Conservation (phyloP, 2,113 vertebrate species). For the Elephantulus edwardii region DNA sequence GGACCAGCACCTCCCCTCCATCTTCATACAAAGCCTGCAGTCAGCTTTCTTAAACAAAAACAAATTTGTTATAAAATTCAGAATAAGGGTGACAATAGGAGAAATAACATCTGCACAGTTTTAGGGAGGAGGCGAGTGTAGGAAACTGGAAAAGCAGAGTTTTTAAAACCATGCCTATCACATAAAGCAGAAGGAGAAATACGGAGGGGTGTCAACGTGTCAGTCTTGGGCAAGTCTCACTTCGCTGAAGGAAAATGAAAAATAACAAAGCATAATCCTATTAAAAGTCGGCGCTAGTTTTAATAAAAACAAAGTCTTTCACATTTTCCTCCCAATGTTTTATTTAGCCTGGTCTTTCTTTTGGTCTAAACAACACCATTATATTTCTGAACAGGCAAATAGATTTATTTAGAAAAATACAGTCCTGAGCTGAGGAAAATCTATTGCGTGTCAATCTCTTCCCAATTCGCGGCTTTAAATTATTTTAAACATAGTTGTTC, state of each 20-base stretch:
- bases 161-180: neutral
- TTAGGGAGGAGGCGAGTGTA: neutral
- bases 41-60: neutral
- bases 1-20: neutral
- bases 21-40: neutral
- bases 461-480: conserved; percentile 13
- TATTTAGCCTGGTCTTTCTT: conserved; percentile 9
- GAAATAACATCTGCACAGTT: neutral
- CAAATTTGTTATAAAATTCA: neutral
- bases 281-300: neutral
- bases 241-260: neutral
- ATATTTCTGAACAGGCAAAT: neutral
- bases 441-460: neutral
- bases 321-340: neutral
- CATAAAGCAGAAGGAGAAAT: neutral
- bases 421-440: neutral
- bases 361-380: conserved; percentile 2
- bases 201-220: neutral
- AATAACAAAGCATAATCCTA: neutral
- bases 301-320: conserved; percentile 6
- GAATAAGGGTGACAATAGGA: neutral
- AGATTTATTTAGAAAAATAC: neutral
- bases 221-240: neutral
- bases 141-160: neutral
- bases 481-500: neutral